Base-by-base conservation (phyloP, 92 coral and sea anemone species). In the Palythoa heliodiscus region DNA sequence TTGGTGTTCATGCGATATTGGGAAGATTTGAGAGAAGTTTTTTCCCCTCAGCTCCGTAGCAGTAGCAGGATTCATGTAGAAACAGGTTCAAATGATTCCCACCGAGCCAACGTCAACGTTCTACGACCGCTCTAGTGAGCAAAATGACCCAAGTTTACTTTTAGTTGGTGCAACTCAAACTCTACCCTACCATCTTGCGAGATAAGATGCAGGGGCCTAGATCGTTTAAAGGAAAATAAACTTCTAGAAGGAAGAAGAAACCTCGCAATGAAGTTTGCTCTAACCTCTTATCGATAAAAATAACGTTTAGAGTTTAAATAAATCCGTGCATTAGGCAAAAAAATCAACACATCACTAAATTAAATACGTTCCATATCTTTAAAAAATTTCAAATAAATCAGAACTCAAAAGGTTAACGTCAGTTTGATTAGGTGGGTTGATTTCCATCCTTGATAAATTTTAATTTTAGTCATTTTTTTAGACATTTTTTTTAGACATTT, bases 301-400 rank as follows among this genome's bases (percentile, higher is more conserved):
- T 64, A 64, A 22, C 70, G 70, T 16, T 64, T 16, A 64, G 70
- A 64, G 25, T 64, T 64, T 64, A 64, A 64, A 16, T 64, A 64
- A 16, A 64, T 64, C 70, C 70, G 70, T 64, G 70, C 70, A 64
- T 64, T 16, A 22, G 70, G 22, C n/a, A 64, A 64, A 64, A 64
- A 64, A 64, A 64, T 64, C 70, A 64, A 64, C 70, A 64, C 70
- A n/a, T n/a, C n/a, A n/a, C n/a, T n/a, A n/a, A n/a, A n/a, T n/a
- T n/a, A n/a, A n/a, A n/a, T n/a, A n/a, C n/a, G 70, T 64, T 64
- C 70, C 70, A 64, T 64, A 64, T 64, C 70, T 64, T 64, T 64
- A 64, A 64, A 64, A 64, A 64, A 64, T 64, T 64, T 64, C 7
- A 64, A 64, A 64, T 64, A 64, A 64, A 64, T 64, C 25, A 22